Conservation (phyloP, 2,113 vertebrate species). For the Mormoops blainvillei region DNA sequence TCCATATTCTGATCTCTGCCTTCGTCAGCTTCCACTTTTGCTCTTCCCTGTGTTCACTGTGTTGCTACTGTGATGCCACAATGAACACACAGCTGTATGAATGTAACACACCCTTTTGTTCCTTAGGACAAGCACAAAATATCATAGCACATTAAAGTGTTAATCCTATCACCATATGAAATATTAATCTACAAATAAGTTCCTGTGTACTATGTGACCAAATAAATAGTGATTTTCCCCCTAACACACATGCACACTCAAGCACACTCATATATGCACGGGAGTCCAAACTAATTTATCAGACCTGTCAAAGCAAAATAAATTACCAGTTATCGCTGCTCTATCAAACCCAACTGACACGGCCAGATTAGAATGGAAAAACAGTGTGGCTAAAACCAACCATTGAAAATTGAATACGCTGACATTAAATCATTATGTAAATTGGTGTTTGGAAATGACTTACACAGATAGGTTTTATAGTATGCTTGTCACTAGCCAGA, state of each 20-base stretch:
- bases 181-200: not conserved
- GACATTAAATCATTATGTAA: conserved; percentile 81
- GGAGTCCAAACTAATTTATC: conserved; percentile 67
- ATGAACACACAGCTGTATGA: not conserved
- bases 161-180: not conserved
- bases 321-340: conserved; percentile 77
- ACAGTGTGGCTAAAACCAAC: conserved; percentile 67
- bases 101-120: not conserved
- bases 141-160: not conserved
- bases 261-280: not conserved
- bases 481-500: conserved; percentile 61
- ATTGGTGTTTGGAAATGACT: conserved; percentile 71
- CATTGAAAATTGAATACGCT: conserved; percentile 75
- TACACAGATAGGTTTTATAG: conserved; percentile 51
- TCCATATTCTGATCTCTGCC: not conserved
- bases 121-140: not conserved
- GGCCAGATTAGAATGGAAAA: conserved; percentile 75
- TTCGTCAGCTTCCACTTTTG: not conserved
- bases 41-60: not conserved
- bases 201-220: not conserved
- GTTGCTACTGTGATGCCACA: fast-evolving
- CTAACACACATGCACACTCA: not conserved
- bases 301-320: conserved; percentile 73
- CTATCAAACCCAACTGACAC: conserved; percentile 75
- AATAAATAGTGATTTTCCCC: conserved; percentile 43